Evolutionary conservation across 2,888 invertebrate species (phyloP).

Genomic region (Drosophila mimetica): DNA sequence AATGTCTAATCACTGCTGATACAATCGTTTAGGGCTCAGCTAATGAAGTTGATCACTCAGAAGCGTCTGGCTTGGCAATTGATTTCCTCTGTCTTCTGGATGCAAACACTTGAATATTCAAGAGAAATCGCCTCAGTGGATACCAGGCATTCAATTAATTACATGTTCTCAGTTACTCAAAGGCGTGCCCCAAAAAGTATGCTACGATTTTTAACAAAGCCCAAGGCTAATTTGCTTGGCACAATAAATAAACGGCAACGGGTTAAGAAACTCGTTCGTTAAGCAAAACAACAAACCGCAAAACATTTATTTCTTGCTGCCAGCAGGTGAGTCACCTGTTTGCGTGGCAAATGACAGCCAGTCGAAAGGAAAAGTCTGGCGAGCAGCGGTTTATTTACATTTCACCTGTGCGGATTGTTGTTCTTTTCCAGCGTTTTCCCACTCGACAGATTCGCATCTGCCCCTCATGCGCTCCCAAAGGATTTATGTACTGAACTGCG

Average conservation of each 20-base stretch:
- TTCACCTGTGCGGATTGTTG: not conserved
- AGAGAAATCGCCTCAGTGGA: slow-evolving; percentile 11
- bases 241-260: slow-evolving; percentile 43
- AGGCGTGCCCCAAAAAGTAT: slow-evolving; percentile 29
- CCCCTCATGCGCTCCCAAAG: slow-evolving; percentile 7
- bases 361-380: slow-evolving; percentile 21
- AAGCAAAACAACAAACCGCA: slow-evolving; percentile 45
- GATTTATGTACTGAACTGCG: slow-evolving; percentile 1
- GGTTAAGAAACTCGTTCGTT: slow-evolving; percentile 63
- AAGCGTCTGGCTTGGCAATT: slow-evolving; percentile 23
- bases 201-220: slow-evolving; percentile 14
- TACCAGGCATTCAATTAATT: slow-evolving; percentile 21
- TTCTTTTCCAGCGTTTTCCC: not conserved
- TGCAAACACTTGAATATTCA: slow-evolving; percentile 20
- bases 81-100: slow-evolving; percentile 9
- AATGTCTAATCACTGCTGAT: slow-evolving; percentile 26
- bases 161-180: not conserved
- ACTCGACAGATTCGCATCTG: not conserved
- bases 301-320: slow-evolving; percentile 24
- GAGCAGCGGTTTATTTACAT: slow-evolving; percentile 16
- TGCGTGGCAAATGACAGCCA: slow-evolving; percentile 22
- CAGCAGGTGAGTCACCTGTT: slow-evolving; percentile 32
- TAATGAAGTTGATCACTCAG: slow-evolving; percentile 29
- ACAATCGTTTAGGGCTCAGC: slow-evolving; percentile 11
- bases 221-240: slow-evolving; percentile 33